Conservation (phyloP, 2,797 vertebrate species). For the Fistularia tabacaria region DNA sequence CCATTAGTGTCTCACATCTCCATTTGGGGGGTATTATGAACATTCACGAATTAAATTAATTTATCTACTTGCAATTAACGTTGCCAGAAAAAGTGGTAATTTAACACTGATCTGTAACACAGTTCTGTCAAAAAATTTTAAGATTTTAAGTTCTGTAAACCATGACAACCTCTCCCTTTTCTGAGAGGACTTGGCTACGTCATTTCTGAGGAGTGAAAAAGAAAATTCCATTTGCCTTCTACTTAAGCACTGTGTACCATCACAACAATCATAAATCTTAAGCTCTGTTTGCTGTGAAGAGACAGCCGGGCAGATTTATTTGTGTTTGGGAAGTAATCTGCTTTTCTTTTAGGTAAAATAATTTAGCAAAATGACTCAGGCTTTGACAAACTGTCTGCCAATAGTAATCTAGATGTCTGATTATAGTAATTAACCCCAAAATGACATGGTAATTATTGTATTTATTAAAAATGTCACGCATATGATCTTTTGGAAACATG, state of each 20-base stretch:
- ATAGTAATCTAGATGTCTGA: conserved; percentile 6
- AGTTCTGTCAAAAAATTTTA: too few species aligned
- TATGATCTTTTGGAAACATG: neutral
- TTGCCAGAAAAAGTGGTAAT: too few species aligned
- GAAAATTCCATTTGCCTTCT: conserved; percentile 4
- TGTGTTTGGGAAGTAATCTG: conserved; percentile 10
- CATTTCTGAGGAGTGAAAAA: neutral
- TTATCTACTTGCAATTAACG: too few species aligned
- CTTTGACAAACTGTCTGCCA: neutral
- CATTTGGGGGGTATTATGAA: too few species aligned
- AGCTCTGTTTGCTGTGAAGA: conserved; percentile 2
- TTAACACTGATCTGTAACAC: too few species aligned
- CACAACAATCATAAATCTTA: conserved; percentile 3
- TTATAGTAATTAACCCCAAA: conserved; percentile 27
- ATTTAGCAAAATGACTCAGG: conserved; percentile 12
- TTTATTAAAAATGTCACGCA: neutral
- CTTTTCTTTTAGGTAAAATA: conserved; percentile 15
- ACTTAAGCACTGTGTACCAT: conserved; percentile 5
- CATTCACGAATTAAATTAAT: too few species aligned
- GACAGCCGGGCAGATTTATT: conserved; percentile 14
- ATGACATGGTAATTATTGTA: conserved; percentile 2
- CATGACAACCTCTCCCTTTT: too few species aligned
- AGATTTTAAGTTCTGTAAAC: too few species aligned
- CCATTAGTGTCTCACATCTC: too few species aligned
- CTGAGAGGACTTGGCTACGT: too few species aligned